These are phyloP conservation scores for Epinephelus malabaricus DNA, from an alignment of 2,797 vertebrate species.

Conservation along the genomic window DNA sequence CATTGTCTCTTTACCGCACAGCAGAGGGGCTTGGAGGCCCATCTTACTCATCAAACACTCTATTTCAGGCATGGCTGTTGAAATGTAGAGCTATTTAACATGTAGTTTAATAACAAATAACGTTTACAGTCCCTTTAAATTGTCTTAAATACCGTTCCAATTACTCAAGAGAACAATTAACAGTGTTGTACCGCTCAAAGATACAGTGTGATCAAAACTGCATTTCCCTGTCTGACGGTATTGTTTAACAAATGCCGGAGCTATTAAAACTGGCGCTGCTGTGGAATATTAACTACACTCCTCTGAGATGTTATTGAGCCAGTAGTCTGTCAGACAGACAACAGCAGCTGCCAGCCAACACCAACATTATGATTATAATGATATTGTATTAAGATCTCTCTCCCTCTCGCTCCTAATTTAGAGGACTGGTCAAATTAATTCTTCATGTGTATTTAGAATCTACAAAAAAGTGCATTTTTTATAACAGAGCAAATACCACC, in stretches of 20 bases:
- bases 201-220: slow-evolving; percentile 55
- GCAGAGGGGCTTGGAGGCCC: no score
- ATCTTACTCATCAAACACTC: no score
- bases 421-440: slow-evolving; percentile 10
- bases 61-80: no score
- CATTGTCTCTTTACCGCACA: no score
- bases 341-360: slow-evolving; percentile 55
- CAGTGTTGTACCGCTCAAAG: slow-evolving; percentile 46
- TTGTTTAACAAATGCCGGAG: slow-evolving; percentile 61
- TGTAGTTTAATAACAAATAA: no score
- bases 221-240: slow-evolving; percentile 53
- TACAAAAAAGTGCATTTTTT: slow-evolving; percentile 23
- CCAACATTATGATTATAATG: slow-evolving; percentile 50
- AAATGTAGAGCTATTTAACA: no score
- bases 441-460: slow-evolving; percentile 17
- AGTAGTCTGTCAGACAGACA: slow-evolving; percentile 53
- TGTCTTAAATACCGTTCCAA: slow-evolving; percentile 48
- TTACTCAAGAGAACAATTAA: slow-evolving; percentile 54
- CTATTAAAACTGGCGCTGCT: slow-evolving; percentile 59
- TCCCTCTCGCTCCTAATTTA: slow-evolving; percentile 4
- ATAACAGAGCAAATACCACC: slow-evolving; percentile 19
- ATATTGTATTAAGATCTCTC: slow-evolving; percentile 25
- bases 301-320: slow-evolving; percentile 62
- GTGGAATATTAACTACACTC: slow-evolving; percentile 63
- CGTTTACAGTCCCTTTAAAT: background rate